Base-by-base conservation (phyloP, 2,113 vertebrate genomes). In the Datnioides undecimradiatus region DNA sequence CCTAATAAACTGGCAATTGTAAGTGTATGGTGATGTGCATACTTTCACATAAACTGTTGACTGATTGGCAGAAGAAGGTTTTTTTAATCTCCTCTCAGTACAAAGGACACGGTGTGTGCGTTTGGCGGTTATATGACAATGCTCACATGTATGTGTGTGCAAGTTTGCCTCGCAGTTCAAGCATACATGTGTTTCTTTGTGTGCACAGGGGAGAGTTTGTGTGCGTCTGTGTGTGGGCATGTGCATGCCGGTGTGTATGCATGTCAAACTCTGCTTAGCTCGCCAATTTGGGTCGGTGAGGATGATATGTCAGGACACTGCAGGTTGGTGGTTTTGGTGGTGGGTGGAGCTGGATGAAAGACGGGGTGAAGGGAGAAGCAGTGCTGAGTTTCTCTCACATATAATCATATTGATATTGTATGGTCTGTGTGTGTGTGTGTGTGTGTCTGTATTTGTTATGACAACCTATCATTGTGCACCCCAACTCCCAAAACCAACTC, bases 391-490 rank as follows among this genome's bases (percentile, higher is more conserved):
- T 91, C 62, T 58, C 79, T 89, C 78, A 85, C 75, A 73, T 82
- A 82, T 82, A 77, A 82, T 91, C 83, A 84, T 62, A 83, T 57
- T 88, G 73, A 73, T 86, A 85, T 55, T 76, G 67, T 64, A 49
- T 66, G 29, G 60, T 68, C 58, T 16, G 4, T 0, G 0, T 34
- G 2, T 43, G 55, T 73, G 16, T 49, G 58, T 73, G 68, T 73
- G 43, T 55, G 43, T 77, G 67, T 21, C 7, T n/a, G 23, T 33
- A 59, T 79, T 79, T 73, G 57, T 69, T 71, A 40, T 90, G 82
- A 78, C 82, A 81, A 70, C 77, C 51, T 63, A 76, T 84, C 82
- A 87, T 29, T 41, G 38, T 78, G 73, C 58, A 77, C 66, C 25
- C 25, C 40, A 67, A 76, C 62, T 83, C 73, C 73, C 73, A 27